Evolutionary conservation across 2,113 vertebrate genomes (phyloP).

Genomic region (Oenanthe oenanthe): DNA sequence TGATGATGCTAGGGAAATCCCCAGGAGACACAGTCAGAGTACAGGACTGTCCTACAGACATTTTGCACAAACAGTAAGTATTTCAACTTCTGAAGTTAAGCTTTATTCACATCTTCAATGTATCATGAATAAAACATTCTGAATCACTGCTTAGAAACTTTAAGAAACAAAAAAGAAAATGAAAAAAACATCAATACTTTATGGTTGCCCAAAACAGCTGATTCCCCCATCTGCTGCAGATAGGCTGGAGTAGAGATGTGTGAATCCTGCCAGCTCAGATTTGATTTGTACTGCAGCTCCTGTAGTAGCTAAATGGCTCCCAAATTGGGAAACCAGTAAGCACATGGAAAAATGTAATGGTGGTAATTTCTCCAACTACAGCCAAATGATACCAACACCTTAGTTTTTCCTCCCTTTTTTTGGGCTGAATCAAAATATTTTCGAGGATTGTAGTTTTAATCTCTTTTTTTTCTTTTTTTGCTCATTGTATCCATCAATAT

Average conservation of each 20-base stretch:
- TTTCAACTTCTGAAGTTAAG: not conserved
- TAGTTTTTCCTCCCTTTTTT: not conserved
- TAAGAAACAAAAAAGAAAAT: not conserved
- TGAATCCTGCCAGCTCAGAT: not conserved
- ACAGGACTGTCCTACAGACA: not conserved
- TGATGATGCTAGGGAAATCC: not conserved
- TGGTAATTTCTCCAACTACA: not conserved
- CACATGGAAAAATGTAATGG: not conserved
- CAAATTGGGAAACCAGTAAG: not conserved
- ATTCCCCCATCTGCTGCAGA: not conserved
- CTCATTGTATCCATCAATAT: not conserved
- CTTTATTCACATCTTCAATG: not conserved
- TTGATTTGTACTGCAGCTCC: not conserved
- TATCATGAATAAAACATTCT: slow-evolving; percentile 33
- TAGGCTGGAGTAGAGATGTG: not conserved
- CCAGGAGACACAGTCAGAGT: not conserved
- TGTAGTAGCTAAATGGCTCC: not conserved
- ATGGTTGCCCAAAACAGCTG: slow-evolving; percentile 10
- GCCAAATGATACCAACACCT: not conserved
- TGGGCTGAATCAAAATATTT: not conserved
- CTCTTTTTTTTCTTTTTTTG: not conserved
- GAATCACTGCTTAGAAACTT: not conserved
- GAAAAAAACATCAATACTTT: not conserved
- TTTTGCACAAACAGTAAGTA: not conserved
- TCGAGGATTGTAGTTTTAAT: not conserved